Evolutionary conservation across 2,888 invertebrate species (phyloP).

Genomic region (Dyspetes luteomarginatus): DNA sequence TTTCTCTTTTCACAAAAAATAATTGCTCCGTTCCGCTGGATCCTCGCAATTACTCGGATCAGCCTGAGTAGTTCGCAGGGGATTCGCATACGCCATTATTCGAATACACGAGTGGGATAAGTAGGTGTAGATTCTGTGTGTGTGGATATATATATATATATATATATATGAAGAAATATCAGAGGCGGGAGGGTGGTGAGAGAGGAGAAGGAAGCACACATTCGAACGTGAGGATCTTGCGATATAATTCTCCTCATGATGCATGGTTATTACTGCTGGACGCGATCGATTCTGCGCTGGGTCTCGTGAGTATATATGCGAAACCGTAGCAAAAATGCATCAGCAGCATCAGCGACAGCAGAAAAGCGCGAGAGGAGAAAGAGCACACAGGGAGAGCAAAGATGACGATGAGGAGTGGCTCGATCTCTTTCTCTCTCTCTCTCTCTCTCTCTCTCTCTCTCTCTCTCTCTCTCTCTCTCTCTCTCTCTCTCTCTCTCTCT

Average conservation of each 20-base stretch:
- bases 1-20: slow-evolving; percentile 60
- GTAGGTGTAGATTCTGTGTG: not conserved
- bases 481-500: not conserved
- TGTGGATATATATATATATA: not conserved
- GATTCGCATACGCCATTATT: slow-evolving; percentile 32
- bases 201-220: slow-evolving; percentile 30
- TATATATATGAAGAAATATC: not conserved
- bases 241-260: slow-evolving; percentile 67
- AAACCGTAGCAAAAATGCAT: slow-evolving; percentile 51
- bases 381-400: slow-evolving; percentile 36
- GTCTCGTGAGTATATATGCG: slow-evolving; percentile 23
- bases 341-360: slow-evolving; percentile 47
- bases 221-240: slow-evolving; percentile 52
- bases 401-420: slow-evolving; percentile 50
- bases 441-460: not conserved
- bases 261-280: slow-evolving; percentile 68
- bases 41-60: slow-evolving; percentile 68
- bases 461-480: not conserved
- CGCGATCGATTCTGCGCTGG: slow-evolving; percentile 61
- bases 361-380: slow-evolving; percentile 19
- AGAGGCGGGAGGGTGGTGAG: not conserved
- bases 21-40: slow-evolving; percentile 68
- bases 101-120: slow-evolving; percentile 26
- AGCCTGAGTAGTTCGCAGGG: slow-evolving; percentile 48
- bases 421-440: not conserved